Evolutionary conservation across 2,797 vertebrate species (phyloP).

Genomic region (Notoglanidium macrostoma): DNA sequence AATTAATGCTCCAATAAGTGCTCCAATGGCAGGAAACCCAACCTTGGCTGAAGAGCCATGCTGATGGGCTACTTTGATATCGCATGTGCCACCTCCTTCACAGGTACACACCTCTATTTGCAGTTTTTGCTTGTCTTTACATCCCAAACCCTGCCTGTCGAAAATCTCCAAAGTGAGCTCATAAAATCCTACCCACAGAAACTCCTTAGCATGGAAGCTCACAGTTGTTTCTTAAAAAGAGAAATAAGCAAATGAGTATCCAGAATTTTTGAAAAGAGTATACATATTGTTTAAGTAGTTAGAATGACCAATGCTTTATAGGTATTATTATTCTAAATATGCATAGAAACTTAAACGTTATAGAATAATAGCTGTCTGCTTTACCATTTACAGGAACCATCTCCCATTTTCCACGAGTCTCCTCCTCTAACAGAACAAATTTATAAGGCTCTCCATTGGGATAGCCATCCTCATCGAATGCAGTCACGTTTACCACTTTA

Average conservation of each 20-base stretch:
- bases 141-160: conserved; percentile 70
- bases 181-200: conserved; percentile 71
- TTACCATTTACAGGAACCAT: conserved; percentile 80
- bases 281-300: neutral
- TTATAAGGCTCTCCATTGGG: conserved; percentile 81
- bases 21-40: conserved; percentile 62
- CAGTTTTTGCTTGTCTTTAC: conserved; percentile 63
- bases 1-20: conserved; percentile 60
- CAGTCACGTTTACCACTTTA: conserved; percentile 77
- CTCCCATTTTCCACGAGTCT: conserved; percentile 78
- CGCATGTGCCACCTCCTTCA: conserved; percentile 51
- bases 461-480: conserved; percentile 75
- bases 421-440: conserved; percentile 77
- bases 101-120: conserved; percentile 72
- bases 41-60: conserved; percentile 43
- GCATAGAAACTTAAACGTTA: neutral
- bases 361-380: conserved; percentile 31
- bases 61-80: rapidly evolving
- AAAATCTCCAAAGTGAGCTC: conserved; percentile 65
- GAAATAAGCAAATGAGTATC: neutral
- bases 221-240: conserved; percentile 66
- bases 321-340: neutral
- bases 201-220: conserved; percentile 60
- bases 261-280: neutral
- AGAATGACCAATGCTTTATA: neutral